Evolutionary conservation across 2,113 vertebrate genomes (phyloP).

Genomic region (Verasper variegatus): DNA sequence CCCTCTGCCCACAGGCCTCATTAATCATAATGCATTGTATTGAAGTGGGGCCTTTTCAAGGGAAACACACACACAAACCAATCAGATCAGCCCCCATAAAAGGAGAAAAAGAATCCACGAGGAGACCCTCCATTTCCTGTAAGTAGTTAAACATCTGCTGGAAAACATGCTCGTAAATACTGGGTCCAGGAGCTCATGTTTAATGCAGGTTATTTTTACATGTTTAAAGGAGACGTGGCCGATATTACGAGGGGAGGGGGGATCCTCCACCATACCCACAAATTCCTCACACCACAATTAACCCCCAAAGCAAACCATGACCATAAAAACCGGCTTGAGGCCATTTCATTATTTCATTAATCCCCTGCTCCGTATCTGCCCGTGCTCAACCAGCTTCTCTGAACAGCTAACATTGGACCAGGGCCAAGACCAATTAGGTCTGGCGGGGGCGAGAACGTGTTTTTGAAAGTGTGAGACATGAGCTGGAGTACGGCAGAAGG

Average conservation of each 20-base stretch:
- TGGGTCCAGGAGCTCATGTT: background rate
- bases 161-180: slow-evolving; percentile 11
- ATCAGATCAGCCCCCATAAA: slow-evolving; percentile 22
- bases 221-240: slow-evolving; percentile 3
- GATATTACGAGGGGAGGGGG: background rate
- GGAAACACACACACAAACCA: slow-evolving; percentile 50
- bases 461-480: slow-evolving; percentile 37
- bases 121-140: slow-evolving; percentile 12
- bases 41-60: slow-evolving; percentile 53
- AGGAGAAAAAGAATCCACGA: slow-evolving; percentile 6
- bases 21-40: slow-evolving; percentile 79
- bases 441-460: slow-evolving; percentile 9
- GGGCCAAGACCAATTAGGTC: slow-evolving; percentile 68
- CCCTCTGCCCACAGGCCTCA: slow-evolving; percentile 71
- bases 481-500: slow-evolving; percentile 43
- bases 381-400: slow-evolving; percentile 12
- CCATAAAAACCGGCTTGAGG: slow-evolving; percentile 29
- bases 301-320: background rate
- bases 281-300: slow-evolving; percentile 1
- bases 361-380: slow-evolving; percentile 25
- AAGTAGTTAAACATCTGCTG: slow-evolving; percentile 22
- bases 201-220: background rate
- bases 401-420: slow-evolving; percentile 56
- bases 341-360: slow-evolving; percentile 42
- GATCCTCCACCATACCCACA: background rate